Percentiles rank a stretch among this genome's conserved stretches.
Evolutionary conservation across 1,140 invertebrate genomes (phyloP).

Genomic region (Lineus longissimus): DNA sequence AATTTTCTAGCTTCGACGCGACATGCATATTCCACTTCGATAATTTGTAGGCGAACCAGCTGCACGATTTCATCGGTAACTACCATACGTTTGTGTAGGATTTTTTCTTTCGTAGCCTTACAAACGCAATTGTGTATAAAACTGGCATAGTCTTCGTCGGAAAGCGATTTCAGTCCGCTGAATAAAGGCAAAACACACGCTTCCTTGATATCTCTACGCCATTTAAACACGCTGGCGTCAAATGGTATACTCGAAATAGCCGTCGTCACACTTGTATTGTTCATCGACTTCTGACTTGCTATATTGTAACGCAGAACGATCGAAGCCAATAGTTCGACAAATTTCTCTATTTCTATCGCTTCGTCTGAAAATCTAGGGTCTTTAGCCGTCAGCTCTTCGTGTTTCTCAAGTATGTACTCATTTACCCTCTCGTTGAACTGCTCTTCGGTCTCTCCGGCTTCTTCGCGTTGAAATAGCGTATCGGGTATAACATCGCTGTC

Average conservation of each 20-base stretch:
- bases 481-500: slow-evolving; percentile 1
- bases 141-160: not conserved
- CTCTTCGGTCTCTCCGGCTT: not conserved
- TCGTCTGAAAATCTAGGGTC: not conserved
- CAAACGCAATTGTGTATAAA: not conserved
- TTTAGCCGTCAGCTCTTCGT: slow-evolving; percentile 4
- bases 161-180: not conserved
- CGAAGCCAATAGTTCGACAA: slow-evolving; percentile 1
- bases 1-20: not conserved
- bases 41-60: slow-evolving; percentile 4
- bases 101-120: not conserved
- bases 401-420: not conserved
- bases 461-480: not conserved
- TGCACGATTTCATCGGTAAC: not conserved
- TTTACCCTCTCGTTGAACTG: slow-evolving; percentile 2
- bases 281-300: not conserved
- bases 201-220: slow-evolving; percentile 5
- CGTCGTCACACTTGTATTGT: not conserved
- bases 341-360: slow-evolving; percentile 1
- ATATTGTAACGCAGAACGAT: not conserved
- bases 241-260: not conserved
- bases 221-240: not conserved
- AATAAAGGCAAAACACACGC: not conserved
- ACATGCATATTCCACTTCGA: slow-evolving; percentile 3
- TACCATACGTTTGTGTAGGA: not conserved